phyloP scores from a whole-genome alignment of 2,888 invertebrate genomes.

The Pristionchus arcanus region DNA sequence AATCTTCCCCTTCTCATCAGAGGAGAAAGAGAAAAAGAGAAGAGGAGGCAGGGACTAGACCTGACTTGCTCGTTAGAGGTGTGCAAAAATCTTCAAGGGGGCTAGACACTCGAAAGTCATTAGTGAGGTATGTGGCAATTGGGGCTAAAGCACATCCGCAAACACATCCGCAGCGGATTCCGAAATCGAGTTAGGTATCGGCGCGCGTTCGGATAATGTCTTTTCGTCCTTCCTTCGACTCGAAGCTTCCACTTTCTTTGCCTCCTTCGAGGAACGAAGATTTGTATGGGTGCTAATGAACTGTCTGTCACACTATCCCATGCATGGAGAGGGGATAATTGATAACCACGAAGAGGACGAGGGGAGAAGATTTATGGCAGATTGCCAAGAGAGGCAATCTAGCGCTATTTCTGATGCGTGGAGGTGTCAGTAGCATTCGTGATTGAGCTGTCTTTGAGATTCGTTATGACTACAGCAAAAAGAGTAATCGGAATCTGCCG shows the following conservation, averaged over 20 bases:
- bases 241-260: not conserved
- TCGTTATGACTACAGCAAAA: not conserved
- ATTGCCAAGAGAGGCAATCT: not conserved
- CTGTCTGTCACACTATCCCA: slow-evolving; percentile 15
- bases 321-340: slow-evolving; percentile 10
- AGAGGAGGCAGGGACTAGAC: not conserved
- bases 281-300: slow-evolving; percentile 48
- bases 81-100: not conserved
- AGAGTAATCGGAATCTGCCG: not conserved
- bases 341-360: not conserved
- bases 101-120: not conserved
- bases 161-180: not conserved
- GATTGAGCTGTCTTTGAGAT: not conserved
- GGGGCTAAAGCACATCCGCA: not conserved
- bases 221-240: slow-evolving; percentile 1
- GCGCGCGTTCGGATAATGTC: slow-evolving; percentile 33
- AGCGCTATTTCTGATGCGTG: not conserved
- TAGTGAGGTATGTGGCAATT: not conserved
- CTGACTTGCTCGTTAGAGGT: not conserved
- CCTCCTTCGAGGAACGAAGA: not conserved
- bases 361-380: not conserved
- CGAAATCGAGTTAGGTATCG: slow-evolving; percentile 33
- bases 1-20: slow-evolving; percentile 11
- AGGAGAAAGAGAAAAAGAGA: not conserved
- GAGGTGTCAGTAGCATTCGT: not conserved